Percentiles rank a stretch among this genome's conserved stretches.
These are phyloP conservation scores for Lordiphosa collinella DNA, from an alignment of 1,140 invertebrate species.

Conservation along the genomic window DNA sequence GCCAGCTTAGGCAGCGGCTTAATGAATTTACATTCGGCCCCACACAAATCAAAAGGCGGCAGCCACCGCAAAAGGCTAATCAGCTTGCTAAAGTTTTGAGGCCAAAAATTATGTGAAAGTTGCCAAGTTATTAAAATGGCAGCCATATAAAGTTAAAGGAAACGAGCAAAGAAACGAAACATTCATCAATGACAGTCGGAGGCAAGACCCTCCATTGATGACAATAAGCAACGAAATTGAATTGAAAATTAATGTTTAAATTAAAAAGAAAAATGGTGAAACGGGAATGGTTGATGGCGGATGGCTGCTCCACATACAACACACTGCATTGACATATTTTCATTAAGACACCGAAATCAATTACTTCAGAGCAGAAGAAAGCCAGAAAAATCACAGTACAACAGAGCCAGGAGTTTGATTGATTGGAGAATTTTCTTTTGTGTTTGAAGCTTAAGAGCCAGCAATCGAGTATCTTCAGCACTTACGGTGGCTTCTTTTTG, in stretches of 20 bases:
- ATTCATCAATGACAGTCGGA: conserved; percentile 34
- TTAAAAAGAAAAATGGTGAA: conserved; percentile 34
- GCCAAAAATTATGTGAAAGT: background rate
- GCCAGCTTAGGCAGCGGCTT: conserved; percentile 23
- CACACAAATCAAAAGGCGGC: conserved; percentile 5
- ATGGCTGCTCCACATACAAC: background rate
- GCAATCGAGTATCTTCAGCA: too few relatives aligned
- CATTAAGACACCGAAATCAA: conserved; percentile 22
- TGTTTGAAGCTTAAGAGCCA: too few relatives aligned
- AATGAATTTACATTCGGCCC: conserved; percentile 19
- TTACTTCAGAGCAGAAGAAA: background rate
- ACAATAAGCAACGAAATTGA: conserved; percentile 40
- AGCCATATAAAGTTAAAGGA: conserved; percentile 12
- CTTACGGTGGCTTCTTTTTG: too few relatives aligned
- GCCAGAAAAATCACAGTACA: too few relatives aligned
- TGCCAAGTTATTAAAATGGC: too few relatives aligned
- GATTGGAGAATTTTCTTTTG: too few relatives aligned
- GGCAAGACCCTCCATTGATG: conserved; percentile 29
- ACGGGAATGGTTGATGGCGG: too few relatives aligned
- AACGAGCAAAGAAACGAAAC: background rate
- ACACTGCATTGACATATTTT: conserved; percentile 26
- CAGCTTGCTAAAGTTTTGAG: too few relatives aligned
- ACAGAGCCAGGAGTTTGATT: too few relatives aligned
- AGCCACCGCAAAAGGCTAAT: background rate
- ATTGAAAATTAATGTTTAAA: conserved; percentile 33